Conservation (phyloP, 2,888 invertebrate species). For the Habrosyne pyritoides region DNA sequence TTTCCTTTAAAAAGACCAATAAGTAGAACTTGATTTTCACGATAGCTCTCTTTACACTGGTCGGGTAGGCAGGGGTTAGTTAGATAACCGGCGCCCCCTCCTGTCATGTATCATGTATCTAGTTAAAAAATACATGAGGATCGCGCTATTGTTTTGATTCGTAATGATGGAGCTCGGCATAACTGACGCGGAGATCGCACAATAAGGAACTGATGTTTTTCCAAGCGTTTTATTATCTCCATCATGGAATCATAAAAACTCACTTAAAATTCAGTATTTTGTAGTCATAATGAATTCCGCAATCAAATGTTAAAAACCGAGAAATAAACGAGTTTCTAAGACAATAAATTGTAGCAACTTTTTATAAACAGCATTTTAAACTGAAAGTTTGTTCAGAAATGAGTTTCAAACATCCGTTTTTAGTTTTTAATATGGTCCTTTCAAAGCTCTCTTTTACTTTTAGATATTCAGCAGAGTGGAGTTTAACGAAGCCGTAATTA, state of each 20-base stretch:
- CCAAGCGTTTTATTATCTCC: not conserved
- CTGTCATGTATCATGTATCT: conserved; percentile 72
- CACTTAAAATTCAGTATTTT: conserved; percentile 1
- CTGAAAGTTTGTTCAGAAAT: conserved; percentile 33
- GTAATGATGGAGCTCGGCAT: not conserved
- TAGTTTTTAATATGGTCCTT: conserved; percentile 63
- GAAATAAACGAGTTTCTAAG: not conserved
- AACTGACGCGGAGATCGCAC: not conserved
- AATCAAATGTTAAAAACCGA: not conserved
- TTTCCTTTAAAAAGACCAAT: conserved; percentile 53
- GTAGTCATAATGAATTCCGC: not conserved
- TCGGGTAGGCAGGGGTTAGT: conserved; percentile 54
- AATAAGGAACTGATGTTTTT: not conserved
- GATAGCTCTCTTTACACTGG: conserved; percentile 63
- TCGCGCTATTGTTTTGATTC: conserved; percentile 46
- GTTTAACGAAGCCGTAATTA: conserved; percentile 76
- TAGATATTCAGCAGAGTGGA: conserved; percentile 61
- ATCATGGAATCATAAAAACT: not conserved
- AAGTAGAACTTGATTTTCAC: conserved; percentile 48
- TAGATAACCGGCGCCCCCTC: conserved; percentile 66
- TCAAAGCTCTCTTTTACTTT: conserved; percentile 64
- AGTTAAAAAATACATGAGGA: conserved; percentile 50
- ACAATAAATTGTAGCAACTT: conserved; percentile 2
- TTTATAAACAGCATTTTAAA: not conserved
- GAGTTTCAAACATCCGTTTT: conserved; percentile 55